These are phyloP conservation scores for Tachycineta bicolor DNA, from an alignment of 2,113 vertebrate genomes.

Conservation along the genomic window DNA sequence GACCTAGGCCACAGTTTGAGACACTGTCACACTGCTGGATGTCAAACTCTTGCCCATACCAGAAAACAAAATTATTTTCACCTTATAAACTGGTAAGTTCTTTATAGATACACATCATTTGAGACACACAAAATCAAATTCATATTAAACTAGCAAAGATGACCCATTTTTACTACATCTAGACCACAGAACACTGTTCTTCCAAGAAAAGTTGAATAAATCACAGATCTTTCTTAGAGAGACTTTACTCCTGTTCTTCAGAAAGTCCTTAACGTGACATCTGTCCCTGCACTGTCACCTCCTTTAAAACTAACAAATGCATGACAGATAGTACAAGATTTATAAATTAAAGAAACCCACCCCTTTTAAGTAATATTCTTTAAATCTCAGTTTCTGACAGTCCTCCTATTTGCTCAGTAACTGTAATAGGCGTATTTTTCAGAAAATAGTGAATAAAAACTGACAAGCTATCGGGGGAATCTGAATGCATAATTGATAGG, in stretches of 20 bases:
- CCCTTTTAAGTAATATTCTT: constrained; percentile 86
- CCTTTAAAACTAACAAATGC: constrained; percentile 77
- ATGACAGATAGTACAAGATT: constrained; percentile 80
- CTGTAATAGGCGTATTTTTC: constrained; percentile 83
- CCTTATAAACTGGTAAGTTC: background rate
- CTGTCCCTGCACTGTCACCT: constrained; percentile 70
- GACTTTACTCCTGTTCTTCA: constrained; percentile 56
- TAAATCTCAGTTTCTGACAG: constrained; percentile 83
- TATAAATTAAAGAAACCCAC: constrained; percentile 83
- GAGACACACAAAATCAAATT: constrained; percentile 27
- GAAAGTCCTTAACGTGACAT: constrained; percentile 80
- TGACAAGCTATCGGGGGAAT: constrained; percentile 90
- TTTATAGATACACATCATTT: background rate
- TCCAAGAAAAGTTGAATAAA: constrained; percentile 62
- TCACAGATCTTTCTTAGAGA: constrained; percentile 31
- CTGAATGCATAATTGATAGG: constrained; percentile 93
- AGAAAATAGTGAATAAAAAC: constrained; percentile 89
- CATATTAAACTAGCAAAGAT: constrained; percentile 21
- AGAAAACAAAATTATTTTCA: background rate
- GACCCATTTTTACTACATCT: background rate
- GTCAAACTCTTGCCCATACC: background rate
- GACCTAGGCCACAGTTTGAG: background rate
- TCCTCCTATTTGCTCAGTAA: constrained; percentile 81
- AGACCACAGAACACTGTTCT: background rate
- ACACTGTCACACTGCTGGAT: background rate